Conservation (phyloP, 1,140 invertebrate genomes). For the Leptonema lineaticorne region DNA sequence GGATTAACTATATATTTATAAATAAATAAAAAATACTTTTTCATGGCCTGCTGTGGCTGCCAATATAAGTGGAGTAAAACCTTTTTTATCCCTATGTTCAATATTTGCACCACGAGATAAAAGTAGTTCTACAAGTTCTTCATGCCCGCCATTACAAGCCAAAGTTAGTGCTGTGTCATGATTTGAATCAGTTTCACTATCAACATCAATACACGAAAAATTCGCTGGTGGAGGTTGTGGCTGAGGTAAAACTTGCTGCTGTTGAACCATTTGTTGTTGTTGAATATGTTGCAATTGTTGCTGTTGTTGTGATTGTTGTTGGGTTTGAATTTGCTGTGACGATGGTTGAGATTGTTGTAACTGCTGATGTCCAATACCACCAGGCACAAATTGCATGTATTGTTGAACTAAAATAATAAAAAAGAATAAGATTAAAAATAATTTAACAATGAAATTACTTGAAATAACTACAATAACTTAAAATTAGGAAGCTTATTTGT, state of each 20-base stretch:
- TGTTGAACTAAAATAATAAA: conserved; percentile 29
- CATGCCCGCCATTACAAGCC: conserved; percentile 95
- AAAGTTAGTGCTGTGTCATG: conserved; percentile 97
- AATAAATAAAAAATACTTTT: conserved; percentile 55
- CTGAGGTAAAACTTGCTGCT: conserved; percentile 53
- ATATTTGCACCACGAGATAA: conserved; percentile 90
- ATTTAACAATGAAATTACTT: not conserved
- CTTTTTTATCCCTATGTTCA: conserved; percentile 98
- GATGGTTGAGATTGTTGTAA: conserved; percentile 36
- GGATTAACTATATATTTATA: not conserved
- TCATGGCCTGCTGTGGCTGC: conserved; percentile 97
- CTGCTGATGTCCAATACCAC: conserved; percentile 32
- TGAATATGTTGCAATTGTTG: conserved; percentile 39
- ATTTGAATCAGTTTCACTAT: conserved; percentile 96
- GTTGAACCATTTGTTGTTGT: conserved; percentile 44
- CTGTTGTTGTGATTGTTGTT: conserved; percentile 35
- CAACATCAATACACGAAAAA: conserved; percentile 80
- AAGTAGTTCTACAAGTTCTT: conserved; percentile 90
- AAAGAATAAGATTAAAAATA: not conserved
- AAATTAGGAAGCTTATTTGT: too few relatives aligned
- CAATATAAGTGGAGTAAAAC: conserved; percentile 95
- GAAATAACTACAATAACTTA: too few relatives aligned
- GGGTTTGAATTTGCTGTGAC: conserved; percentile 32
- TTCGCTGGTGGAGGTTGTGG: conserved; percentile 55
- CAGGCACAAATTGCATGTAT: conserved; percentile 30